Conservation (phyloP, 2,888 invertebrate genomes). For the Drosophila maculinotata region DNA sequence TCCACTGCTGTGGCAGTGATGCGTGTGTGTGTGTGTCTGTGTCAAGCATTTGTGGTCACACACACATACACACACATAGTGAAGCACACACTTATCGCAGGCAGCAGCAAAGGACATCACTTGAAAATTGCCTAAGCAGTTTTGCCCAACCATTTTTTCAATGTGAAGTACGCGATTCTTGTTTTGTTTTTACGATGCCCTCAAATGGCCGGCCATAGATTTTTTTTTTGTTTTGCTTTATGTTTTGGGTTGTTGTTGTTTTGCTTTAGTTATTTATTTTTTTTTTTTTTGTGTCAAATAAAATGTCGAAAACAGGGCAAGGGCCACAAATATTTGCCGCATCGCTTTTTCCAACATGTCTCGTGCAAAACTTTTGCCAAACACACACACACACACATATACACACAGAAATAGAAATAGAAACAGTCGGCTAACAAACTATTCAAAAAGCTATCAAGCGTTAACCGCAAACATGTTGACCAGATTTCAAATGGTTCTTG, state of each 20-base stretch:
- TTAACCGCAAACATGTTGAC: conserved; percentile 77
- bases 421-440: conserved; percentile 37
- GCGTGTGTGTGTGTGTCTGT: conserved; percentile 44
- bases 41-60: conserved; percentile 47
- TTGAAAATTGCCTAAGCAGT: conserved; percentile 82
- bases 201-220: conserved; percentile 47
- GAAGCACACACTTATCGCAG: conserved; percentile 64
- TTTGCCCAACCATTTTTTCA: conserved; percentile 42
- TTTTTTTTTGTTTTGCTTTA: conserved; percentile 21
- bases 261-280: too few relatives aligned
- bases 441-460: conserved; percentile 69
- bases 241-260: conserved; percentile 21
- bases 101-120: conserved; percentile 71
- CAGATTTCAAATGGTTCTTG: conserved; percentile 46
- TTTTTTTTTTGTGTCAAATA: conserved; percentile 40
- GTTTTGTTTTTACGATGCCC: conserved; percentile 67
- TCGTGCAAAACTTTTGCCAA: conserved; percentile 56
- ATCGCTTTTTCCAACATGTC: conserved; percentile 50
- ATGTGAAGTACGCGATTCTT: conserved; percentile 43
- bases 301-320: conserved; percentile 49
- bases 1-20: conserved; percentile 35
- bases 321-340: conserved; percentile 42
- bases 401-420: not conserved
- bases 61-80: conserved; percentile 43
- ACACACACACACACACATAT: conserved; percentile 4